phyloP scores from a whole-genome alignment of 1,140 invertebrate species.

The Bombus difficillimus region DNA sequence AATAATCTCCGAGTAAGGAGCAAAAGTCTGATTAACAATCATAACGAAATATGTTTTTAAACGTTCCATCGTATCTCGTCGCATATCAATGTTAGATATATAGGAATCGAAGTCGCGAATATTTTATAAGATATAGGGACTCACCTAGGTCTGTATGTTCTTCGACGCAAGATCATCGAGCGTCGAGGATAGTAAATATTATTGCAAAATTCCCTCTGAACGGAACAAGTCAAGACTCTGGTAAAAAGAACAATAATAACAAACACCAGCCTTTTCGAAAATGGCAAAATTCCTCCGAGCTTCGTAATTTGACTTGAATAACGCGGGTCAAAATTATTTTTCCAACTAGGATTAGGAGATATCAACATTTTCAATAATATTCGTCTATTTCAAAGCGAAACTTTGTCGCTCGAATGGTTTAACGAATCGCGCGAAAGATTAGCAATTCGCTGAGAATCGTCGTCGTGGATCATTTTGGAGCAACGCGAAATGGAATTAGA shows the following conservation, averaged over 20 bases:
- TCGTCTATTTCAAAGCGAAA: neutral
- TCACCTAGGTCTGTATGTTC: neutral
- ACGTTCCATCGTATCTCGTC: neutral
- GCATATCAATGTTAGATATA: slow-evolving; percentile 40
- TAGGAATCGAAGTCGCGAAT: neutral
- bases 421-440: neutral
- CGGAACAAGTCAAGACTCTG: neutral
- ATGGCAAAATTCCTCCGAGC: neutral
- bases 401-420: neutral
- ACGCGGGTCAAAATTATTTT: neutral
- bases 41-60: neutral
- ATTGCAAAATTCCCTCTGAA: neutral
- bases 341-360: neutral
- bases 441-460: neutral
- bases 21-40: slow-evolving; percentile 22
- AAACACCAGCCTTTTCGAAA: neutral
- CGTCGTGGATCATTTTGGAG: neutral
- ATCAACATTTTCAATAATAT: neutral
- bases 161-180: neutral
- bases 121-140: neutral
- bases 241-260: neutral
- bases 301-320: neutral
- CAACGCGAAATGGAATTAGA: neutral
- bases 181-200: neutral
- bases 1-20: too few species aligned